Evolutionary conservation across 2,888 invertebrate genomes (phyloP), one percentile per base, ranked within the genome.

Genomic region (Polylopha cassiicola): DNA sequence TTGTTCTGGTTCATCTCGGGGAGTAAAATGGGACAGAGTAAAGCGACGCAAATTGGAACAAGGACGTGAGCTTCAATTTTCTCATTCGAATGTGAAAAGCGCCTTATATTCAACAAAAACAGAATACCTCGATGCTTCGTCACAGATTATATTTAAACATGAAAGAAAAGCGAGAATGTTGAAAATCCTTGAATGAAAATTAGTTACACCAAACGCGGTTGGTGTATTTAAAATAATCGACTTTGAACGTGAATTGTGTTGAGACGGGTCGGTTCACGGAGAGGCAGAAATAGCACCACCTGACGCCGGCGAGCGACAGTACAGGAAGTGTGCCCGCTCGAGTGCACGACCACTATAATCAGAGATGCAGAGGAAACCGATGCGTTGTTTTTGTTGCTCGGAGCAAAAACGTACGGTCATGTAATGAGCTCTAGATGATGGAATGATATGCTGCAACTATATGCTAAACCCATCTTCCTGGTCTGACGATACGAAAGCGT

Each of bases 171-270:
- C 16, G 18, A 29, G 43, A 39, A 39, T 18, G 14, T 22, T 5
- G 17, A 10, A 42, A 48, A 62, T 61, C 53, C 55, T 60, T 57
- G 58, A 61, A 22, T 55, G 55, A 45, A 48, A 48, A 50, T 55
- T 55, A 50, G 55, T 48, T 44, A 55, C 56, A 65, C 59, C 52
- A 51, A 55, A 39, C 32, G 10, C 36, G 46, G 46, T 52, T 56
- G 49, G 45, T 36, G 55, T 57, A 56, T 73, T 71, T 61, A 67
- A 75, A 74, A 73, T 73, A 73, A 68, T 68, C 64, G 73, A 62
- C 76, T 76, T 76, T 76, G 75, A 81, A 76, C 78, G 65, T 77
- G 78, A 74, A 80, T 72, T 65, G 61, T 62, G n/a, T n/a, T n/a
- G 56, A 46, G 56, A 47, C 55, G 44, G 48, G 56, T 48, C 58